Evolutionary conservation across 1,140 invertebrate species (phyloP).

Genomic region (Steinernema khuongi): DNA sequence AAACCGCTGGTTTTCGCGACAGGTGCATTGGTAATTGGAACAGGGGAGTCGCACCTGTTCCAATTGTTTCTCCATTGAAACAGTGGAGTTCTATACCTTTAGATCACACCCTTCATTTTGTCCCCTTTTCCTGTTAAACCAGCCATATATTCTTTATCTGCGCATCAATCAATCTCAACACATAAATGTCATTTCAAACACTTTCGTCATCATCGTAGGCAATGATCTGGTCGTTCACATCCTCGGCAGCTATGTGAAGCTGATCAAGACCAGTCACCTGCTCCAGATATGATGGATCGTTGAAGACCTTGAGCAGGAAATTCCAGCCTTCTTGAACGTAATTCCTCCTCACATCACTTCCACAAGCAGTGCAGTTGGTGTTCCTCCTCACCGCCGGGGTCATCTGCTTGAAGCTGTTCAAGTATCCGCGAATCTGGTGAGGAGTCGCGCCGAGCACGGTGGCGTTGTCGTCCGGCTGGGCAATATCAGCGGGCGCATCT

Average conservation of each 20-base stretch:
- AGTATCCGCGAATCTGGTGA: conserved; percentile 85
- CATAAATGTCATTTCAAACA: conserved; percentile 13
- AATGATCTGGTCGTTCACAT: conserved; percentile 30
- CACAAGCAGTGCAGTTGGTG: conserved; percentile 35
- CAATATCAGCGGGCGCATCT: conserved; percentile 65
- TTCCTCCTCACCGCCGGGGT: conserved; percentile 37
- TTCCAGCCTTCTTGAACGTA: conserved; percentile 29
- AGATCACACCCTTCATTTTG: no score
- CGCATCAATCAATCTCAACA: no score
- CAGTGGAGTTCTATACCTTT: no score
- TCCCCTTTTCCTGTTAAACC: no score
- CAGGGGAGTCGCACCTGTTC: no score
- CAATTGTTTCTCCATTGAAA: no score
- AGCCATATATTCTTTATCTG: no score
- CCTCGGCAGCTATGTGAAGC: conserved; percentile 30
- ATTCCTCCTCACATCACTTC: conserved; percentile 16
- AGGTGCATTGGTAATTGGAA: no score
- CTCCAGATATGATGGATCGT: conserved; percentile 30
- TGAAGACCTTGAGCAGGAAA: conserved; percentile 35
- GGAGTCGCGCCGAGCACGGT: conserved; percentile 71
- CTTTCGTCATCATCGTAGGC: conserved; percentile 25
- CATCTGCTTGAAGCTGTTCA: conserved; percentile 67
- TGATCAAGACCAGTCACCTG: conserved; percentile 32
- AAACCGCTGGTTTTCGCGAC: no score
- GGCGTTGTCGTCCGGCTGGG: conserved; percentile 39